Conservation (phyloP, 1,140 invertebrate genomes). For the Diorhabda sublineata region DNA sequence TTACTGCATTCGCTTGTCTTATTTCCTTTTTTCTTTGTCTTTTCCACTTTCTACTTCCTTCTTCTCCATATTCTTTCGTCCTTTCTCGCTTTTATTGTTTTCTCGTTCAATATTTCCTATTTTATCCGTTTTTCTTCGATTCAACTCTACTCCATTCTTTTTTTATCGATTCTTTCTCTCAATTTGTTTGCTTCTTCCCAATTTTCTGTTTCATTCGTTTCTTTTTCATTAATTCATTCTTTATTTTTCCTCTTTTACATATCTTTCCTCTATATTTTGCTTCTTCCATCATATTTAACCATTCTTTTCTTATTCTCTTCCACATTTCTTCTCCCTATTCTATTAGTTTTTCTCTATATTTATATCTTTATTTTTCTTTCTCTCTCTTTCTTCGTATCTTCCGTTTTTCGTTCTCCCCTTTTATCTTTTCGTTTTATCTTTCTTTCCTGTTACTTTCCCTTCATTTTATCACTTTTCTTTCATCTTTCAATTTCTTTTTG, state of each 20-base stretch:
- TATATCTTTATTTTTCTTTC: neutral
- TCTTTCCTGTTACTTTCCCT: too few relatives aligned
- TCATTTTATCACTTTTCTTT: too few relatives aligned
- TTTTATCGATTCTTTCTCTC: neutral
- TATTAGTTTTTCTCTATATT: neutral
- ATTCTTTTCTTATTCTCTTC: neutral
- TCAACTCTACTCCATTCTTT: neutral
- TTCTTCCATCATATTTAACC: neutral
- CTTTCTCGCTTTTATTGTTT: neutral
- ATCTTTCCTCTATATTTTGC: neutral
- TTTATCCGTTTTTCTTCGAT: neutral
- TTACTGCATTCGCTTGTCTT: neutral
- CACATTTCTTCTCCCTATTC: neutral
- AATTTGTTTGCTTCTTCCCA: neutral
- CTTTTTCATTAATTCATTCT: too few relatives aligned
- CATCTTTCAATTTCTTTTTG: too few relatives aligned
- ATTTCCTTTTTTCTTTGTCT: neutral
- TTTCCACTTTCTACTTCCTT: neutral
- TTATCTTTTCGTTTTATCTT: too few relatives aligned
- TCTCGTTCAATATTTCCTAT: neutral
- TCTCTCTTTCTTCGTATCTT: neutral
- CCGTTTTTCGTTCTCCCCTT: too few relatives aligned
- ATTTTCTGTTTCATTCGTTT: neutral
- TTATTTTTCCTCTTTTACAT: neutral
- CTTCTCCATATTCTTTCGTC: neutral